Evolutionary conservation across 2,888 invertebrate genomes (phyloP), one percentile per base, ranked within the genome.

Genomic region (Operophtera brumata): DNA sequence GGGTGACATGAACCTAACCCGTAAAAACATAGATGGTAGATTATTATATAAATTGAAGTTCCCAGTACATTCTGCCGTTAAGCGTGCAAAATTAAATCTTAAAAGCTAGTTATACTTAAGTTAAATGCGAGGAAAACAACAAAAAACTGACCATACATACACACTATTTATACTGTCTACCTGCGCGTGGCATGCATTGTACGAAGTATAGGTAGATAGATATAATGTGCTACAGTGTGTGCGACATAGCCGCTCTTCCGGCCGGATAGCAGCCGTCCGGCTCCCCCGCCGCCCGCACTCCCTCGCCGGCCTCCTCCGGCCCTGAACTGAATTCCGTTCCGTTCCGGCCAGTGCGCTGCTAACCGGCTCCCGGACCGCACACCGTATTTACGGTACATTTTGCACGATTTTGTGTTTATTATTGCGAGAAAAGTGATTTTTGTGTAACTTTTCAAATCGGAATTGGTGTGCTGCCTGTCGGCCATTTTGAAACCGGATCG

Each of bases 181-280:
- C 20, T 20, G 20, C 20, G 20, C 20, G 20, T 20, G 20, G 36
- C 30, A 14, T 9, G 26, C 9, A n/a, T n/a, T n/a, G n/a, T n/a
- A n/a, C n/a, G n/a, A n/a, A n/a, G n/a, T n/a, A n/a, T n/a, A n/a
- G n/a, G n/a, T n/a, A n/a, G n/a, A n/a, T n/a, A n/a, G n/a, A n/a
- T n/a, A n/a, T n/a, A n/a, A n/a, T n/a, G n/a, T n/a, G n/a, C n/a
- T n/a, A n/a, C n/a, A n/a, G 32, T 32, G 30, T 43, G 61, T 42
- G 66, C 58, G 36, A 65, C 61, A 70, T 70, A 71, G 72, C 66
- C 65, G 61, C 50, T 47, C 54, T 62, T 51, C 57, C 57, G 59
- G 56, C 71, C 75, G 75, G 71, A 71, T 66, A 63, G 67, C 62
- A 37, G 49, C 65, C 64, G 67, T 61, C 72, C 66, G 70, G 69